Conservation (phyloP, 1,140 invertebrate genomes). For the Triops longicaudatus region DNA sequence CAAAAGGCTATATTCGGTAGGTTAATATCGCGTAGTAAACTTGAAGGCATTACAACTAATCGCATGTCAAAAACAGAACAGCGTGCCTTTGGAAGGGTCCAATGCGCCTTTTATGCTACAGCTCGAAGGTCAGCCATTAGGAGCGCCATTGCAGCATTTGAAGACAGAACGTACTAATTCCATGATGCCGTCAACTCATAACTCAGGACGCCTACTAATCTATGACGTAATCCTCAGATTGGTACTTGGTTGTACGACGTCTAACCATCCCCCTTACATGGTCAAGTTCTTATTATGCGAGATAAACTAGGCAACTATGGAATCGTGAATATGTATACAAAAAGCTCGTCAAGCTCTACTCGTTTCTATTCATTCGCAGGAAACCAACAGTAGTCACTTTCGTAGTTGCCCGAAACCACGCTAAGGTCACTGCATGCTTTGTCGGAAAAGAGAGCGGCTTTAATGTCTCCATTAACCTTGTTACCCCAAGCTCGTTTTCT, state of each 20-base stretch:
- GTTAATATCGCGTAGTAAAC: neutral
- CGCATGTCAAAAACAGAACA: neutral
- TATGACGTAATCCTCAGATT: neutral
- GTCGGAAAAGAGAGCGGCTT: neutral
- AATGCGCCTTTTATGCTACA: neutral
- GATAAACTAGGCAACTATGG: neutral
- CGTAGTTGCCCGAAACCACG: neutral
- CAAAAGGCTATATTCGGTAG: too few relatives aligned
- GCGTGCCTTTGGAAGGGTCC: neutral
- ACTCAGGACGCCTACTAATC: neutral
- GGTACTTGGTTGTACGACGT: neutral
- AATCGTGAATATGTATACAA: neutral
- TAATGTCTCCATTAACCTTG: neutral
- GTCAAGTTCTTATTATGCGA: neutral
- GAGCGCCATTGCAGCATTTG: neutral
- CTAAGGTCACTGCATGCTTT: neutral
- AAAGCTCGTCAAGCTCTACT: neutral
- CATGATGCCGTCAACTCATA: neutral
- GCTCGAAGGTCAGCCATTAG: neutral
- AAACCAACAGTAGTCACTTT: neutral
- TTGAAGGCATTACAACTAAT: neutral
- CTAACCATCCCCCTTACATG: slow-evolving; percentile 6
- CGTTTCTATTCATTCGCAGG: neutral
- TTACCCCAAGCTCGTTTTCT: neutral
- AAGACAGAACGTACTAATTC: neutral